These are phyloP conservation scores for Athetis lepigone DNA, from an alignment of 2,888 invertebrate genomes.

Conservation along the genomic window DNA sequence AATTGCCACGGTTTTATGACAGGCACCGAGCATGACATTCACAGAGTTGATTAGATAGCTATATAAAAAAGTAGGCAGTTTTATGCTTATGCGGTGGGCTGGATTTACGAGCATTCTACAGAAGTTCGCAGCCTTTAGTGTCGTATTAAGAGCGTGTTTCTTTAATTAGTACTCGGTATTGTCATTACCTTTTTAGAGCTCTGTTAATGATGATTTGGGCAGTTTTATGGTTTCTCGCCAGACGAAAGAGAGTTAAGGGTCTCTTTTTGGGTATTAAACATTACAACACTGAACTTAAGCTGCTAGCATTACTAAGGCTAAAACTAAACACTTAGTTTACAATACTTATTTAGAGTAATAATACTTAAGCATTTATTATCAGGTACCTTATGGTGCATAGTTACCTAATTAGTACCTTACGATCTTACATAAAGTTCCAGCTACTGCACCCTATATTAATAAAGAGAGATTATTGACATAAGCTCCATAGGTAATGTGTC, in stretches of 20 bases:
- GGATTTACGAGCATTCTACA: slow-evolving; percentile 40
- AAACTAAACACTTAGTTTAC: neutral
- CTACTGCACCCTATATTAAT: too few species aligned
- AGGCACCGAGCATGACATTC: slow-evolving; percentile 21
- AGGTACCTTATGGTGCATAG: too few species aligned
- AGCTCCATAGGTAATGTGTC: too few species aligned
- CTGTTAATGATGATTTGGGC: slow-evolving; percentile 29
- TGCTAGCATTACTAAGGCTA: neutral
- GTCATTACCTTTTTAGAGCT: slow-evolving; percentile 25
- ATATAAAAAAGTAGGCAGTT: slow-evolving; percentile 47
- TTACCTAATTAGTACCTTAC: too few species aligned
- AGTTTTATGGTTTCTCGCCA: slow-evolving; percentile 13
- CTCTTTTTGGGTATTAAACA: neutral
- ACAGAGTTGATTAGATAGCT: slow-evolving; percentile 49
- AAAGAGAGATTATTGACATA: too few species aligned
- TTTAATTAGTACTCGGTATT: slow-evolving; percentile 38
- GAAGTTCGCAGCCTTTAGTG: slow-evolving; percentile 30
- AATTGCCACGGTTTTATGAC: slow-evolving; percentile 48
- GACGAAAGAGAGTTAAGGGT: neutral
- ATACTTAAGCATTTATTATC: too few species aligned
- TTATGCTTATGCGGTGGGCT: slow-evolving; percentile 44
- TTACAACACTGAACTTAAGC: neutral
- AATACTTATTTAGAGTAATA: neutral
- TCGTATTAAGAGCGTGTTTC: slow-evolving; percentile 28
- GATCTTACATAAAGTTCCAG: too few species aligned